These are phyloP conservation scores for Agonopterix subpropinquella DNA, from an alignment of 2,888 invertebrate genomes.

Conservation along the genomic window DNA sequence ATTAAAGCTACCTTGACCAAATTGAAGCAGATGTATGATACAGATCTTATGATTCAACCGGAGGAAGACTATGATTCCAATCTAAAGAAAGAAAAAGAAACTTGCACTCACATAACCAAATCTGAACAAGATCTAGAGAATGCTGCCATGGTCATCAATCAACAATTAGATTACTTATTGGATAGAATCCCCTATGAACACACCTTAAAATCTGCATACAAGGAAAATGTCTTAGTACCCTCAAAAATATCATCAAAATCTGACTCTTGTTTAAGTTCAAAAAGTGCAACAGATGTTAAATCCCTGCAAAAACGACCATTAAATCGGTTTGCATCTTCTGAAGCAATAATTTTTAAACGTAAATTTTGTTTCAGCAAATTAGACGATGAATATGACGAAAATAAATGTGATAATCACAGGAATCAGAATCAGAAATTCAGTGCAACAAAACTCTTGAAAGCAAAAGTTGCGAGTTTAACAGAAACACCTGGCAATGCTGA, in stretches of 20 bases:
- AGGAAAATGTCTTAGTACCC: constrained; percentile 4
- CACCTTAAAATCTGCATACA: constrained; percentile 13
- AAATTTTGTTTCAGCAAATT: constrained; percentile 15
- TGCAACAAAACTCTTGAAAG: too few relatives aligned
- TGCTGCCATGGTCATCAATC: constrained; percentile 28
- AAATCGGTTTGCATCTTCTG: neutral
- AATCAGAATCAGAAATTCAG: too few relatives aligned
- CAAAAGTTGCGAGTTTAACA: too few relatives aligned
- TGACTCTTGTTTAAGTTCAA: too few relatives aligned
- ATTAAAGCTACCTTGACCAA: constrained; percentile 31
- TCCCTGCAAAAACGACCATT: too few relatives aligned
- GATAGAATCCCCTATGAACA: constrained; percentile 27
- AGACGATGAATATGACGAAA: constrained; percentile 19
- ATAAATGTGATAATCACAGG: too few relatives aligned
- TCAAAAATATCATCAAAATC: neutral
- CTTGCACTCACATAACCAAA: constrained; percentile 12
- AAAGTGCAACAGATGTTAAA: too few relatives aligned
- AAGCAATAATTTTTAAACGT: neutral
- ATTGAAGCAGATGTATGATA: constrained; percentile 34
- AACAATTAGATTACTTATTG: constrained; percentile 32
- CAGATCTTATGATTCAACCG: constrained; percentile 34
- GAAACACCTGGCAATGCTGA: too few relatives aligned
- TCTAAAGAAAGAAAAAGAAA: constrained; percentile 15
- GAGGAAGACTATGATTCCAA: constrained; percentile 21
- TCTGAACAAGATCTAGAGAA: constrained; percentile 11